Evolutionary conservation across 2,113 vertebrate species (phyloP).

Genomic region (Haemorhous mexicanus): DNA sequence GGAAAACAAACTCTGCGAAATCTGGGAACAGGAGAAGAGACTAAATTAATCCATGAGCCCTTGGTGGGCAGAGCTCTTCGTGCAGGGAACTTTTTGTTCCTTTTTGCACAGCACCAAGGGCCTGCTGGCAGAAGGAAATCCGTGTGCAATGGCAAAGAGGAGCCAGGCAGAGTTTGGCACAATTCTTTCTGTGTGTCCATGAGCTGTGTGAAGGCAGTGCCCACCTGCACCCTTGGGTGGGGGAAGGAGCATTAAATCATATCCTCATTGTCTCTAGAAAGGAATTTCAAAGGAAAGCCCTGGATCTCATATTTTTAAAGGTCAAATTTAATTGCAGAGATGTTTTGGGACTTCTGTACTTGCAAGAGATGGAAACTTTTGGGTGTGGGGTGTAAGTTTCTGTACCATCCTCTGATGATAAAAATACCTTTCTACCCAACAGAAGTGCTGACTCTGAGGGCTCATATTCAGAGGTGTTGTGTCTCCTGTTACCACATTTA

Average conservation of each 20-base stretch:
- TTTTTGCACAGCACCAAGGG: neutral
- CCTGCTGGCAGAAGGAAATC: neutral
- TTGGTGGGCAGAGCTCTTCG: neutral
- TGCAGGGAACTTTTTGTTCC: neutral
- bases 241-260: neutral
- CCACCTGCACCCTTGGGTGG: neutral
- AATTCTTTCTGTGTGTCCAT: neutral
- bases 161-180: neutral
- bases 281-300: neutral
- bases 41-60: neutral
- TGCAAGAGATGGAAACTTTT: neutral
- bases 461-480: conserved; percentile 32
- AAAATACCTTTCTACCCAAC: conserved; percentile 20
- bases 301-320: neutral
- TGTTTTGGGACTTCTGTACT: neutral
- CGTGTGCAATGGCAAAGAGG: neutral
- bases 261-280: neutral
- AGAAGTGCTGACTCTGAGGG: neutral
- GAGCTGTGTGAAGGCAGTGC: neutral
- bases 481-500: conserved; percentile 19
- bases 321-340: neutral
- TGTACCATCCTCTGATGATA: neutral
- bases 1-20: conserved; percentile 95
- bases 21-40: conserved; percentile 73
- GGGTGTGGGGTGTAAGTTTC: neutral